These are phyloP conservation scores for Cyphomyrmex costatus DNA, from an alignment of 1,140 invertebrate genomes.

Conservation along the genomic window DNA sequence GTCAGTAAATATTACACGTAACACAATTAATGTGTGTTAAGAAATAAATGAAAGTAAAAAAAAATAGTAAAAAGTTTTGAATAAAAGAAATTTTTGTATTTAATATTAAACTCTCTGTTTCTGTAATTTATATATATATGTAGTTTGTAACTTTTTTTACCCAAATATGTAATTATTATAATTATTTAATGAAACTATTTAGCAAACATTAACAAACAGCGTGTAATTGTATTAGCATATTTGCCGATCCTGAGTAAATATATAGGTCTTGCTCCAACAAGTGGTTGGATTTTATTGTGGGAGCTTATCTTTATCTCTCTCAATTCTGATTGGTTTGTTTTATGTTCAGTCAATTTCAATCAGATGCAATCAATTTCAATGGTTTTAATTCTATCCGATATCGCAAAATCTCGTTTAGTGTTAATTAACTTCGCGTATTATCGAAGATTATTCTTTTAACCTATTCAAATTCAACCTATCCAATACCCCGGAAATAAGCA, in stretches of 20 bases:
- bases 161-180: background rate
- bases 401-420: constrained; percentile 18
- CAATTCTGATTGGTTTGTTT: constrained; percentile 14
- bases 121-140: background rate
- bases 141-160: background rate
- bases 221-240: constrained; percentile 15
- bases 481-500: background rate
- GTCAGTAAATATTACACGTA: background rate
- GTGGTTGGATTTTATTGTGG: constrained; percentile 41
- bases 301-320: constrained; percentile 21
- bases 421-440: constrained; percentile 45
- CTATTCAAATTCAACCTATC: background rate
- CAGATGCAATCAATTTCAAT: constrained; percentile 36
- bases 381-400: constrained; percentile 12
- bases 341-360: constrained; percentile 38
- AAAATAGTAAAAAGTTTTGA: background rate
- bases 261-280: constrained; percentile 43
- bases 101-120: background rate
- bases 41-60: background rate
- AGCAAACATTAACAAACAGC: constrained; percentile 7
- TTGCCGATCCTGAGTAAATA: constrained; percentile 36
- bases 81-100: background rate
- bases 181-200: background rate
- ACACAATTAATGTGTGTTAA: background rate
- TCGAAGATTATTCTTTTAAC: constrained; percentile 11